Conservation (phyloP, 2,113 vertebrate genomes). For the Ciconia maguari region DNA sequence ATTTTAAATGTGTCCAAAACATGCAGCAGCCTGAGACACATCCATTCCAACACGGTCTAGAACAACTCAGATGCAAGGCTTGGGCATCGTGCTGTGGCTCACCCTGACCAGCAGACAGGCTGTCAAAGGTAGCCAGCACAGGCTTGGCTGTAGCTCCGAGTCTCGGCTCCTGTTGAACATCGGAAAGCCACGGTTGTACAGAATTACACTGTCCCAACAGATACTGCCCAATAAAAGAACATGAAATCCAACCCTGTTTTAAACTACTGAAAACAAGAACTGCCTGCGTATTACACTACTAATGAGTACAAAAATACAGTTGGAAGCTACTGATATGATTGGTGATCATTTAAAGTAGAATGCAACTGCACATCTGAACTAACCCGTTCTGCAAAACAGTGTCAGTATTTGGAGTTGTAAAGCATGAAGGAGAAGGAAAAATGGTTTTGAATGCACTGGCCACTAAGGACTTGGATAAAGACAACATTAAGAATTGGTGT, state of each 20-base stretch:
- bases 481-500: neutral
- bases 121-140: neutral
- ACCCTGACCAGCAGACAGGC: neutral
- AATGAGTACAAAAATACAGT: neutral
- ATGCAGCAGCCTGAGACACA: neutral
- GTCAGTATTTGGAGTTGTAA: neutral
- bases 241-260: neutral
- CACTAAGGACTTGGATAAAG: neutral
- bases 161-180: neutral
- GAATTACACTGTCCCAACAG: neutral
- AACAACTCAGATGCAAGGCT: rapidly evolving
- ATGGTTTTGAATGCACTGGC: neutral
- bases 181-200: neutral
- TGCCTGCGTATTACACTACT: neutral
- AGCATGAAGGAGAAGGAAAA: neutral
- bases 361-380: neutral
- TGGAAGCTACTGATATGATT: neutral
- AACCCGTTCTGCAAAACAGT: neutral
- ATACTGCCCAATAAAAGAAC: neutral
- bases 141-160: neutral
- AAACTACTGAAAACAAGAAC: neutral
- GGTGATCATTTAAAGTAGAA: neutral
- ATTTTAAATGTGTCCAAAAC: neutral
- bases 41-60: neutral
- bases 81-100: neutral